Base-by-base conservation (phyloP, 1,140 invertebrate genomes). In the Ceratosolen fusciceps region DNA sequence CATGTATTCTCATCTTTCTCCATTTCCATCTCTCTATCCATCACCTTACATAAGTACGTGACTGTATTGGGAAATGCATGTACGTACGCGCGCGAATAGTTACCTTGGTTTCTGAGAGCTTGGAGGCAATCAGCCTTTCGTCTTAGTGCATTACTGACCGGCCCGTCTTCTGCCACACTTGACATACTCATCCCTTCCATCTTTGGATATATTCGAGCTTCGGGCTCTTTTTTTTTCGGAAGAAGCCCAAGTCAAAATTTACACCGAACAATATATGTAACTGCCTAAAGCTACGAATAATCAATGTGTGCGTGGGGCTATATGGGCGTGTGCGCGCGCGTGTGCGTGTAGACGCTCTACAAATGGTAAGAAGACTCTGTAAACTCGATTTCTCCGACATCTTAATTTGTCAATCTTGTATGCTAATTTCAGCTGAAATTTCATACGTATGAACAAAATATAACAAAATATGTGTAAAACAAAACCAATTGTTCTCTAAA, bases 81-180 rank as follows among this genome's bases (percentile, higher is more conserved):
- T 52, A 62, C 52, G 14, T 52, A 52, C 52, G n/a, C n/a, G n/a
- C n/a, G n/a, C n/a, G n/a, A n/a, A n/a, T n/a, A n/a, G n/a, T n/a
- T n/a, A 67, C 62, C 77, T 81, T 78, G 16, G 26, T 54, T 80
- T 80, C 79, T 47, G 84, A 86, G 86, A 86, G 84, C 87, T 86
- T 83, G 83, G 84, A 89, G 85, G 87, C 87, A 88, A 90, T 90
- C 89, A 90, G 89, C 88, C 88, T 87, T 89, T 87, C 87, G 87
- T 86, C 88, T 90, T 90, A 88, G 87, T 87, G 83, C 84, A 89
- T 88, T 88, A 89, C 88, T 89, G 87, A 89, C 88, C 87, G 86
- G 84, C 84, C 85, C 83, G 39, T 49, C 74, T 52, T 68, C 26
- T 72, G 67, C 62, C 79, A 37, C 56, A 14, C 43, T n/a, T n/a